Percentiles rank a stretch among this genome's conserved stretches.
These are phyloP conservation scores for Acanthornis magna DNA, from an alignment of 2,797 vertebrate genomes.

Conservation along the genomic window DNA sequence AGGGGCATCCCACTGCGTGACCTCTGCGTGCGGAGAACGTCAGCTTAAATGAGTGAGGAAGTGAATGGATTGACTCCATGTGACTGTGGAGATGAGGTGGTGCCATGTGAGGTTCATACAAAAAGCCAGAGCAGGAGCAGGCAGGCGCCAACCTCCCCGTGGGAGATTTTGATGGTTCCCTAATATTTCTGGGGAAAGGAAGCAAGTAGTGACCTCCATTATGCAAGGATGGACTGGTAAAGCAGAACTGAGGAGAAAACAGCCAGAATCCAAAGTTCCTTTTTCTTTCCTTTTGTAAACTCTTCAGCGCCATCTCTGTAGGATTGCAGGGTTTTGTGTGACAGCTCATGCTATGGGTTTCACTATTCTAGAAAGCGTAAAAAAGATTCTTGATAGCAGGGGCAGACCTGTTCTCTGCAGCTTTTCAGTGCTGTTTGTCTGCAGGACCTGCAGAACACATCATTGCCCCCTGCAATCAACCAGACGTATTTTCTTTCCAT, in stretches of 20 bases:
- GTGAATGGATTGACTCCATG: neutral
- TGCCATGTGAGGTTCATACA: fast-evolving
- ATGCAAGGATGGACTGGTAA: neutral
- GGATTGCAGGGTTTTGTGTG: neutral
- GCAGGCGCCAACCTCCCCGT: fast-evolving
- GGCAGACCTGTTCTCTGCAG: neutral
- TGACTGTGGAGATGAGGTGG: neutral
- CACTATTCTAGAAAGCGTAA: fast-evolving
- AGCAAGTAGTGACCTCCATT: neutral
- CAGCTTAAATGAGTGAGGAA: neutral
- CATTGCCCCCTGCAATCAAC: neutral
- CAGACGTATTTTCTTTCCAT: neutral
- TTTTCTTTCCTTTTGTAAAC: neutral
- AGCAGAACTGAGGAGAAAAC: neutral
- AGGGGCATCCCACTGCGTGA: fast-evolving
- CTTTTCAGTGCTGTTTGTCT: neutral
- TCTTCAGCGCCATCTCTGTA: neutral
- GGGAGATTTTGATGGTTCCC: neutral
- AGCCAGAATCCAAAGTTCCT: neutral
- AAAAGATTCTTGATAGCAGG: neutral
- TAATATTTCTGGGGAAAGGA: neutral
- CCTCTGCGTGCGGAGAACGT: fast-evolving
- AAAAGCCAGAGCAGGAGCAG: neutral
- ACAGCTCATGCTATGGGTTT: neutral
- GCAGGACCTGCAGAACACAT: fast-evolving